phyloP scores from a whole-genome alignment of 2,888 invertebrate species.

The Tupiocoris notatus region DNA sequence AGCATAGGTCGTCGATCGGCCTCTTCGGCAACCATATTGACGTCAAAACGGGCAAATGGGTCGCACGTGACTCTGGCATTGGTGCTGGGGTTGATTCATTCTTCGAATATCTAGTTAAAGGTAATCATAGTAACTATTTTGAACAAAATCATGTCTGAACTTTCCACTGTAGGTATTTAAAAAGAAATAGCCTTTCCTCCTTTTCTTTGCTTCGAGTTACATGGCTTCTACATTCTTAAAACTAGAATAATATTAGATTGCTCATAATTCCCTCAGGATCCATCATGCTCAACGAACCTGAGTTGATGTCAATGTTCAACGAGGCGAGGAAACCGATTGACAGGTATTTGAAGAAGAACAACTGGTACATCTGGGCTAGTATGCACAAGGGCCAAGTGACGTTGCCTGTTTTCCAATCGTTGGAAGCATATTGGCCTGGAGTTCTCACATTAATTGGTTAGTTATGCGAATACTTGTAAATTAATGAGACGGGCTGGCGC shows the following conservation, averaged over 20 bases:
- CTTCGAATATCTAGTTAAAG: constrained; percentile 97
- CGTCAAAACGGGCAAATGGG: constrained; percentile 92
- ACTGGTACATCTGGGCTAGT: constrained; percentile 99
- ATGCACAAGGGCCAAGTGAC: constrained; percentile 96
- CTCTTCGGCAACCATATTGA: constrained; percentile 97
- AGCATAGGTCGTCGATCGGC: constrained; percentile 80
- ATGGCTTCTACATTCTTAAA: no score
- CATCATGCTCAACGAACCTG: constrained; percentile 83
- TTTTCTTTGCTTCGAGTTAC: no score
- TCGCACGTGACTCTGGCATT: constrained; percentile 95
- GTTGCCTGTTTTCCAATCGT: constrained; percentile 94
- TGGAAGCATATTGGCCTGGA: constrained; percentile 99
- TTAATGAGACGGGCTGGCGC: no score
- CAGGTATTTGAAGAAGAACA: constrained; percentile 84
- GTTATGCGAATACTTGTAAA: constrained; percentile 3
- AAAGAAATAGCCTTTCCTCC: no score
- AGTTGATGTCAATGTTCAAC: constrained; percentile 86
- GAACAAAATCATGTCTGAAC: no score
- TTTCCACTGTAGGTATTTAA: no score
- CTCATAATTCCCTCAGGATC: background rate
- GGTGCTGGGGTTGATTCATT: constrained; percentile 96
- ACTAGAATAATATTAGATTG: no score
- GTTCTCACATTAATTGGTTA: constrained; percentile 77
- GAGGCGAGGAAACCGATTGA: constrained; percentile 75
- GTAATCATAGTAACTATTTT: no score